phyloP scores from a whole-genome alignment of 2,113 vertebrate species.

The Clinocottus analis region DNA sequence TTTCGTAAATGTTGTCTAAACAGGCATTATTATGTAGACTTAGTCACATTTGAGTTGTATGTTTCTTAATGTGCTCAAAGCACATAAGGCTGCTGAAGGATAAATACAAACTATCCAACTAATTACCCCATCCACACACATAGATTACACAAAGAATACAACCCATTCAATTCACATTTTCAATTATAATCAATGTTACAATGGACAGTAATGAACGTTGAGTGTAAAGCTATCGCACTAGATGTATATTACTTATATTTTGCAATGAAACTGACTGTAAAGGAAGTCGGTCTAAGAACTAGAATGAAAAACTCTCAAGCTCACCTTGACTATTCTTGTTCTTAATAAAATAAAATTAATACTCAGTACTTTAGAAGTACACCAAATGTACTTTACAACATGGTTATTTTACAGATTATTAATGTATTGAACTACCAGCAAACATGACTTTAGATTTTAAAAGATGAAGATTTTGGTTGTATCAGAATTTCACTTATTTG shows the following conservation, averaged over 20 bases:
- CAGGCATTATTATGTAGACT: not conserved
- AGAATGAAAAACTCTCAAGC: not conserved
- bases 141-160: too few species aligned
- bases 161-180: too few species aligned
- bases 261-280: not conserved
- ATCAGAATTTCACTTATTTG: not conserved
- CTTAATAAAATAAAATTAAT: too few species aligned
- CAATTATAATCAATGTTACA: too few species aligned
- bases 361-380: too few species aligned
- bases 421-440: not conserved
- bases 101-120: not conserved
- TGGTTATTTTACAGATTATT: too few species aligned
- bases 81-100: not conserved
- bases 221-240: not conserved
- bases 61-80: not conserved
- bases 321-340: not conserved
- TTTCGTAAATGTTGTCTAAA: not conserved
- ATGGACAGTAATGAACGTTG: too few species aligned
- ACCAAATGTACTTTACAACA: too few species aligned
- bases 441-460: not conserved
- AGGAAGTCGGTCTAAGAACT: not conserved
- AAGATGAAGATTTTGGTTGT: not conserved
- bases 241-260: not conserved
- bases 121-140: too few species aligned
- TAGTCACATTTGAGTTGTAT: not conserved